Evolutionary conservation across 2,797 vertebrate species (phyloP).

Genomic region (Takifugu rubripes): DNA sequence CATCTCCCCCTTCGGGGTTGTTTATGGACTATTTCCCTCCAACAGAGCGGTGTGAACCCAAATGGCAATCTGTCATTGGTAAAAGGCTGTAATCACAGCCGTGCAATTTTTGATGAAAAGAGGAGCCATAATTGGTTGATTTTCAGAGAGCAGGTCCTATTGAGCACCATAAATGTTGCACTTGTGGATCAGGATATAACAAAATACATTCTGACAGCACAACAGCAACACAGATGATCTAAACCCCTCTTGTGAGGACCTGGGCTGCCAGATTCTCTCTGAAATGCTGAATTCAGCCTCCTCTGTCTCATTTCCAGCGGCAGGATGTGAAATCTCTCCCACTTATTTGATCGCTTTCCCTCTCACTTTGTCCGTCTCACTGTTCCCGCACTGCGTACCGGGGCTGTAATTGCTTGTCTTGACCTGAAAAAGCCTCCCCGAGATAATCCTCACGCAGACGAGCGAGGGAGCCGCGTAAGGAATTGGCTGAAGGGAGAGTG

Average conservation of each 20-base stretch:
- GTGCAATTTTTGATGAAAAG: constrained; percentile 25
- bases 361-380: constrained; percentile 2
- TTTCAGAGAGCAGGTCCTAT: constrained; percentile 25
- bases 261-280: constrained; percentile 13
- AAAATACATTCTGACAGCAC: not conserved
- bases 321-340: constrained; percentile 28
- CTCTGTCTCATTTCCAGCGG: constrained; percentile 8
- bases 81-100: constrained; percentile 27
- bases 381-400: constrained; percentile 9
- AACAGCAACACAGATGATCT: not conserved
- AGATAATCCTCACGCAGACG: constrained; percentile 53
- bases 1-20: constrained; percentile 23
- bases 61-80: constrained; percentile 18
- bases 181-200: not conserved
- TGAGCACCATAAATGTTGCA: constrained; percentile 5
- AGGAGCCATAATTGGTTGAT: constrained; percentile 29
- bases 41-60: constrained; percentile 12
- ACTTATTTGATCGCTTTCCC: constrained; percentile 38
- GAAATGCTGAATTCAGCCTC: constrained; percentile 20
- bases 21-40: constrained; percentile 24
- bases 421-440: constrained; percentile 41
- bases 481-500: constrained; percentile 46
- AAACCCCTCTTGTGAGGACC: too few relatives aligned
- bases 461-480: constrained; percentile 35
- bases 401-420: constrained; percentile 47